Base-by-base conservation (phyloP, 2,888 invertebrate species). In the Diarsia brunnea region DNA sequence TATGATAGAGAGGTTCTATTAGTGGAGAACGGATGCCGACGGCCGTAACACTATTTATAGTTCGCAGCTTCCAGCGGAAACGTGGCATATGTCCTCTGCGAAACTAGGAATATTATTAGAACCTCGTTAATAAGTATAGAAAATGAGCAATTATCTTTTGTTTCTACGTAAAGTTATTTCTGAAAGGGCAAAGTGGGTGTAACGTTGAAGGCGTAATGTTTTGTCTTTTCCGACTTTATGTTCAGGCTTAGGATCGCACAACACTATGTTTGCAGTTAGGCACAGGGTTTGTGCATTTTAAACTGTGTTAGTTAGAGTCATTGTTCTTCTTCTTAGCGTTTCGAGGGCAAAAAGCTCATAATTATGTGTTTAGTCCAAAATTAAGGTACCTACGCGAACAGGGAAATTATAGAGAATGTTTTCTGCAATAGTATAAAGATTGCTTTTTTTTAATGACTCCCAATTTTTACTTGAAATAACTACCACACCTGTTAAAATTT, bases 1-100 rank as follows among this genome's bases (percentile, higher is more conserved):
- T 24, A 14, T 61, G 16, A n/a, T 8, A 19, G 7, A 16, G 19
- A 4, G 24, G 47, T 58, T n/a, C 16, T 27, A 14, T 43, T 5
- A 16, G 27, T 12, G 19, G 11, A 4, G n/a, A 24, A 55, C 27
- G 14, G 24, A 16, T 7, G 70, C 72, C 73, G 47, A 5, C 73
- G 73, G 45, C n/a, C 49, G 2, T 7, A n/a, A 10, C 43, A 11
- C 27, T n/a, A 1, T 19, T 5, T 19, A 19, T 31, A 60, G 27
- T 21, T 24, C 21, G 5, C 27, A 73, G 74, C 43, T 73, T 51
- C 73, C 51, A 43, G 14, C 60, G 60, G 49, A 19, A 24, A 21
- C 24, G 43, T 19, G 49, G 14, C 27, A 61, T n/a, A n/a, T 43
- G 31, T 12, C 27, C 27, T 61, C n/a, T 16, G 16, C 27, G 4